Evolutionary conservation across 2,888 invertebrate species (phyloP), one percentile per base, ranked within the genome.

Genomic region (Coronaproctus castanopsis): DNA sequence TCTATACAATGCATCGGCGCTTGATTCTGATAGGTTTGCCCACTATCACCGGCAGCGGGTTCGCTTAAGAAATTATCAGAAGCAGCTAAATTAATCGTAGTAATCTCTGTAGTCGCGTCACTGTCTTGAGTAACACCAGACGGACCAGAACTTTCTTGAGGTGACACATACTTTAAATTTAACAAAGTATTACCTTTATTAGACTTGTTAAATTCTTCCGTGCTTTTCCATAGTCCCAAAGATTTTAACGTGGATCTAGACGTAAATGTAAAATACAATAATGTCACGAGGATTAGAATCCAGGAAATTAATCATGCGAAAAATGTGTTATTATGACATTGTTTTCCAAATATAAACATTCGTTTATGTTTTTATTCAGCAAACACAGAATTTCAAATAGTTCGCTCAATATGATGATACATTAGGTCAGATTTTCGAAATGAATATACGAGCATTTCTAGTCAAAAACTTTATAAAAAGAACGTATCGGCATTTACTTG

Each of bases 191-290:
- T 61, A 52, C 60, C 62, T 56, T 63, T 72, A 72, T 50, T 71
- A 67, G 5, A 74, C 71, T 64, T 74, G 70, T 61, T 68, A 65
- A 62, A 73, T 52, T 63, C 71, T 63, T 63, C 21, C 70, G 68
- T 60, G 66, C 67, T 79, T 68, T 86, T 87, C 92, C 97, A 97
- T 57, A 97, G 77, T 0, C 97, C 97, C 67, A 97, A 77, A 0
- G 89, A 88, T 74, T 96, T 96, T 22, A 97, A 75, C 80, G 96
- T 87, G 67, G 89, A 90, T 67, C 88, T 87, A 67, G 49, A 67
- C 65, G 54, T 62, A 49, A 56, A 53, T 36, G n/a, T 48, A 51
- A 18, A 49, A 55, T 24, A 53, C 52, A 22, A 50, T 23, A 55
- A 3, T 24, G 8, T 19, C 51, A 55, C 51, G 21, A 57, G 21